Base-by-base conservation (phyloP, 2,113 vertebrate species). In the pig (Sus scrofa) region DNA sequence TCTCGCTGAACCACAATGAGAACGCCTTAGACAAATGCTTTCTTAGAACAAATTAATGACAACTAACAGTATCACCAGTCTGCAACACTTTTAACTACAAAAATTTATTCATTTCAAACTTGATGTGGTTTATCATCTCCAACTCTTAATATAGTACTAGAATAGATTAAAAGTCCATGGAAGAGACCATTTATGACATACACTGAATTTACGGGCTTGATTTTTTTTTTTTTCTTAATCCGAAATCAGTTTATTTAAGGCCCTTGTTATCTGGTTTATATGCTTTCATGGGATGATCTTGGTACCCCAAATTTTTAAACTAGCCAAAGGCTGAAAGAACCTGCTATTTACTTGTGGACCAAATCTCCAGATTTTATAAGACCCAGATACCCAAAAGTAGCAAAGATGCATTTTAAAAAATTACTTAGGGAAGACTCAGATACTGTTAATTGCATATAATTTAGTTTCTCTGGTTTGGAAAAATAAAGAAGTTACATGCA, bases 391-490 rank as follows among this genome's bases (percentile, higher is more conserved):
- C 18, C 11, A 50, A 79, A 86, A 90, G 7, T 10, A 94, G 7
- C n/a, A 78, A 89, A 74, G 18, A 52, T 4, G 8, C 11, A 74
- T 84, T 83, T 87, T 60, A 20, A 3, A 82, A 77, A 88, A 94
- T 34, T 74, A 74, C n/a, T 73, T 62, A 52, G 19, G 71, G 73
- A 94, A 60, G n/a, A 56, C 12, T 19, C 1, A 54, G 62, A 26
- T 60, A 24, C 13, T 52, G 22, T 54, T 75, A 91, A 89, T 62
- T 90, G 32, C 54, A 20, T 67, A 44, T 50, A 86, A 56, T 22
- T 75, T 39, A 86, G 3, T 24, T 86, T 97, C 34, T 85, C 7
- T 93, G 27, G 63, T 95, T 96, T 91, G 30, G 50, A 91, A 96
- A 73, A 86, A 73, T 75, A 65, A 94, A 92, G 44, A 77, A 68